Evolutionary conservation across 1,140 invertebrate species (phyloP).

Genomic region (Drosophila tsacasi): DNA sequence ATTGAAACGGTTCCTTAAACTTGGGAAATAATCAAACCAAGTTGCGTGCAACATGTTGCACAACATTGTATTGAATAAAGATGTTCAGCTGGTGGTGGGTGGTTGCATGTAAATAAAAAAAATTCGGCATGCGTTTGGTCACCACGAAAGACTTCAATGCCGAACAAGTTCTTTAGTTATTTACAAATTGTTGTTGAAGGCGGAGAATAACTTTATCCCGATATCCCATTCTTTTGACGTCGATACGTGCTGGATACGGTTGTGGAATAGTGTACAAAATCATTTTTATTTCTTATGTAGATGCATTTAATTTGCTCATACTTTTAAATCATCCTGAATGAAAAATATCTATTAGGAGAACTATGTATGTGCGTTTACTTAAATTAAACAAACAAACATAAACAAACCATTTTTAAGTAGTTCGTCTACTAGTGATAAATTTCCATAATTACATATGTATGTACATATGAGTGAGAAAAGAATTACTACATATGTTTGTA

Average conservation of each 20-base stretch:
- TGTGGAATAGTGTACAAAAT: slow-evolving; percentile 12
- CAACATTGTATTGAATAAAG: slow-evolving; percentile 6
- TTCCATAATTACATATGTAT: not conserved
- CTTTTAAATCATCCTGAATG: not conserved
- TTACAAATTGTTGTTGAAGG: slow-evolving; percentile 60
- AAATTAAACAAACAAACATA: not conserved
- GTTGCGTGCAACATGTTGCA: slow-evolving; percentile 15
- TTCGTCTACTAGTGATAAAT: not conserved
- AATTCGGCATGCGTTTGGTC: slow-evolving; percentile 12
- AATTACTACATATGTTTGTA: not conserved
- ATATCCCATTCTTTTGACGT: slow-evolving; percentile 25
- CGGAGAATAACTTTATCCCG: slow-evolving; percentile 41
- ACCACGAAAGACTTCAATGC: slow-evolving; percentile 71
- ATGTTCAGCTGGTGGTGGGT: not conserved
- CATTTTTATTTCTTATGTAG: slow-evolving; percentile 7
- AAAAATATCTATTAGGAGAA: not conserved
- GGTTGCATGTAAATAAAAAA: slow-evolving; percentile 5
- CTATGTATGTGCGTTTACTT: not conserved
- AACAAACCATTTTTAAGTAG: not conserved
- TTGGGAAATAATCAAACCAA: slow-evolving; percentile 1
- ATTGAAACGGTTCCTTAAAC: not conserved
- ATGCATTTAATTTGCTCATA: slow-evolving; percentile 2
- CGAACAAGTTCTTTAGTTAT: slow-evolving; percentile 71
- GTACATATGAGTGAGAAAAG: not conserved
- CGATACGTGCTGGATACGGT: slow-evolving; percentile 30